Percentiles rank a stretch among this genome's conserved stretches.
These are phyloP conservation scores for Apomyelois bistriatella DNA, from an alignment of 2,888 invertebrate genomes.

Conservation along the genomic window DNA sequence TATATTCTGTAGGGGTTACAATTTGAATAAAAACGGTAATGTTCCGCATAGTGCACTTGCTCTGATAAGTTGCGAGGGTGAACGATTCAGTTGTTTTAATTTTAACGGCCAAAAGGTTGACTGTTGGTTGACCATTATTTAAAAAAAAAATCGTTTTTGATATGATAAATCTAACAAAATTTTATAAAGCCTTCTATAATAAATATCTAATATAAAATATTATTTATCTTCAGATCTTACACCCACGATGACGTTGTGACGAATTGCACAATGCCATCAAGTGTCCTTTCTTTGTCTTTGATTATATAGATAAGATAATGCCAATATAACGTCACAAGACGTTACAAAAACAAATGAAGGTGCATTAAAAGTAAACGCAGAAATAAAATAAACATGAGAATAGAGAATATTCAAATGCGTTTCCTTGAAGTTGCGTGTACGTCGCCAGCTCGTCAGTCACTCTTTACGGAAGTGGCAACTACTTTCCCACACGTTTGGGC, in stretches of 20 bases:
- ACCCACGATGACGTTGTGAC: too few species aligned
- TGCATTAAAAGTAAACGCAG: constrained; percentile 13
- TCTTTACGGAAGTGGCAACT: constrained; percentile 12
- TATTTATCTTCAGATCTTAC: too few species aligned
- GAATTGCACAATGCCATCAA: too few species aligned
- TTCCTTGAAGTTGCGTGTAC: constrained; percentile 9
- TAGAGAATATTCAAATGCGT: constrained; percentile 13
- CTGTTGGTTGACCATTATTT: constrained; percentile 9
- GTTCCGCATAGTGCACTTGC: constrained; percentile 62
- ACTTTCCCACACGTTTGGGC: constrained; percentile 58
- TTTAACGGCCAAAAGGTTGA: constrained; percentile 19
- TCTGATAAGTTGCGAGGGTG: constrained; percentile 48
- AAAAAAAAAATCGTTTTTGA: background rate
- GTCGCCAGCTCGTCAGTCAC: background rate
- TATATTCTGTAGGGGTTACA: constrained; percentile 37
- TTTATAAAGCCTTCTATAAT: too few species aligned
- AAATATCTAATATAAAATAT: too few species aligned
- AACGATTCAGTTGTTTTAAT: constrained; percentile 19
- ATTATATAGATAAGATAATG: background rate
- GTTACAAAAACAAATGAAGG: background rate
- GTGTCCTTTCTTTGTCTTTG: too few species aligned
- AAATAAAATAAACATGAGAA: background rate
- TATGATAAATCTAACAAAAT: background rate
- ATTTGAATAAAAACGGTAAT: constrained; percentile 76
- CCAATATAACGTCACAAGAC: background rate